Percentiles rank a stretch among this genome's conserved stretches.
Evolutionary conservation across 37 sponge, comb jelly and placozoan genomes (phyloP).

Genomic region (Axinella damicornis): DNA sequence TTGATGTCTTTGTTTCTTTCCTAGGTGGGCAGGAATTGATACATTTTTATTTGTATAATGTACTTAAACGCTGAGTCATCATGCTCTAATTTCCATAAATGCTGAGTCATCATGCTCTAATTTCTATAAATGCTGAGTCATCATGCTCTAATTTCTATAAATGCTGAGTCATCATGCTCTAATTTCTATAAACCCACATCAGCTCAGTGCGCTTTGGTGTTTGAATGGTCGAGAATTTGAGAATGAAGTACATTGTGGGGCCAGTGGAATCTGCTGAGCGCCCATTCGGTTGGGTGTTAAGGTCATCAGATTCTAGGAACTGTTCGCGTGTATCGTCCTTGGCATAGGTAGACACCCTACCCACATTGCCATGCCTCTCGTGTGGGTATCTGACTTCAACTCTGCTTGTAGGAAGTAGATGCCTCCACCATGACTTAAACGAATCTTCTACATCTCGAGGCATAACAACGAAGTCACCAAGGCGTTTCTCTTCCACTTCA

Average conservation of each 20-base stretch:
- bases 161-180: too few relatives aligned
- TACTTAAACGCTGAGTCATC: too few relatives aligned
- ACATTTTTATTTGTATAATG: too few relatives aligned
- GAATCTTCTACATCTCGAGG: slow-evolving; percentile 1
- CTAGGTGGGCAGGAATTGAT: too few relatives aligned
- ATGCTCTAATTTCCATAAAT: too few relatives aligned
- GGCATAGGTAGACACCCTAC: slow-evolving; percentile 17
- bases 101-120: too few relatives aligned
- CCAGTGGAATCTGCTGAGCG: slow-evolving; percentile 43
- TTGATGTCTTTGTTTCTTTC: too few relatives aligned
- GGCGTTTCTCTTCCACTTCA: slow-evolving; percentile 28
- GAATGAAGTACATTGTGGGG: slow-evolving; percentile 37
- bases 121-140: too few relatives aligned
- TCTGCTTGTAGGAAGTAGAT: not conserved
- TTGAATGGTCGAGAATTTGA: slow-evolving; percentile 50
- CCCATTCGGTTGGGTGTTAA: slow-evolving; percentile 56
- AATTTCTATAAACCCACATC: too few relatives aligned
- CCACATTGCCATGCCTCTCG: slow-evolving; percentile 40
- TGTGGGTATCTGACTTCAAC: slow-evolving; percentile 48
- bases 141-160: too few relatives aligned
- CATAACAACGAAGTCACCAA: slow-evolving; percentile 38
- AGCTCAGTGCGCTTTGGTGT: slow-evolving; percentile 33
- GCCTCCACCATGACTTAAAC: slow-evolving; percentile 52
- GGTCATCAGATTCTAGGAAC: slow-evolving; percentile 43
- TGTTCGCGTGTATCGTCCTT: not conserved